phyloP scores from a whole-genome alignment of 2,888 invertebrate genomes.

The Ophion costatus region DNA sequence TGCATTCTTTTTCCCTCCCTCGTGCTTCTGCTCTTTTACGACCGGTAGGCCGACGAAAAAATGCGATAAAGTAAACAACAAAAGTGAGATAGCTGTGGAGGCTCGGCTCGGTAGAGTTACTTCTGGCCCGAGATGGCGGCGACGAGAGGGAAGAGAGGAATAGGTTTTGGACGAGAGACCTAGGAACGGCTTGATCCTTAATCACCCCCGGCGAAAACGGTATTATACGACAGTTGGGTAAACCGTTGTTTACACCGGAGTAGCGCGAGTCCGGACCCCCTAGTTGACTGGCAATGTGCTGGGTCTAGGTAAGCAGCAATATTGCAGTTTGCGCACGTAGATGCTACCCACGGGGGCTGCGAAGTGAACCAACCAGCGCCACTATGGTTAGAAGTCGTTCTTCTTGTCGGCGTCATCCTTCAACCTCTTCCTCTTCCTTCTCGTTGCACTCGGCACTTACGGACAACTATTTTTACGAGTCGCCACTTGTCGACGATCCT shows the following conservation, averaged over 20 bases:
- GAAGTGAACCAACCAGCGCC: conserved; percentile 28
- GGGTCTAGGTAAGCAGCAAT: conserved; percentile 67
- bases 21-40: not conserved
- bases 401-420: conserved; percentile 31
- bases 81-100: conserved; percentile 13
- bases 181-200: conserved; percentile 54
- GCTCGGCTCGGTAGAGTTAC: conserved; percentile 1
- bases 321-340: conserved; percentile 68
- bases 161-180: conserved; percentile 9
- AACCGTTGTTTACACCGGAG: conserved; percentile 69
- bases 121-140: not conserved
- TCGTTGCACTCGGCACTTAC: conserved; percentile 43
- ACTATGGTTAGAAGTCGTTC: conserved; percentile 28
- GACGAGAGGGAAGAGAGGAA: not conserved
- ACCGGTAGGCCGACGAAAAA: not conserved
- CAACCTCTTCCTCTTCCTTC: conserved; percentile 7
- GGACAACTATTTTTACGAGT: conserved; percentile 51
- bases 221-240: conserved; percentile 63
- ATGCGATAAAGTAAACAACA: conserved; percentile 23
- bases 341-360: conserved; percentile 16
- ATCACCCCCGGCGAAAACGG: conserved; percentile 55
- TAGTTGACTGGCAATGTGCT: conserved; percentile 11
- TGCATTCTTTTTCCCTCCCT: not conserved
- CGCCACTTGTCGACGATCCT: conserved; percentile 31
- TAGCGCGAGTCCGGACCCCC: conserved; percentile 24